These are phyloP conservation scores for Gambusia holbrooki DNA, from an alignment of 2,113 vertebrate species.

Conservation along the genomic window DNA sequence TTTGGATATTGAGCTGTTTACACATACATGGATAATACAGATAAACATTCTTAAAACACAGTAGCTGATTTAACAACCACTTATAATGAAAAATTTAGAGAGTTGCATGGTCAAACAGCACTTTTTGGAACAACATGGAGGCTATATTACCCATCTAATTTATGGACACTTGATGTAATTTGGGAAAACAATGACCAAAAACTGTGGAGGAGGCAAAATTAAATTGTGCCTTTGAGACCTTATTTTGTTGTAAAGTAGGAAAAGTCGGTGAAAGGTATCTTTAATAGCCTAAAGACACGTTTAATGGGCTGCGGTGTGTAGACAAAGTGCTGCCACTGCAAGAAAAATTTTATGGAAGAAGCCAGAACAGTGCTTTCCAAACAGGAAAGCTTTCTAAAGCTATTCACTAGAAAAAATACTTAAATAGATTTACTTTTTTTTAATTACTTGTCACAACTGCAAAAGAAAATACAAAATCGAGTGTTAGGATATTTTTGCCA, in stretches of 20 bases:
- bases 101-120: conserved; percentile 19
- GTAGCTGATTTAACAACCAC: conserved; percentile 47
- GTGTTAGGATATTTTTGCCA: not conserved
- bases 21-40: conserved; percentile 18
- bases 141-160: conserved; percentile 30
- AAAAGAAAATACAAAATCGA: not conserved
- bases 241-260: conserved; percentile 34
- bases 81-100: conserved; percentile 45
- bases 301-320: conserved; percentile 33
- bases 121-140: not conserved
- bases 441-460: not conserved
- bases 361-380: not conserved
- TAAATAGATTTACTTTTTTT: not conserved
- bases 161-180: conserved; percentile 43
- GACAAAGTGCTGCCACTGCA: conserved; percentile 14
- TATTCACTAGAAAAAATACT: not conserved
- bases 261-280: conserved; percentile 54
- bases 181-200: conserved; percentile 21
- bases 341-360: conserved; percentile 10
- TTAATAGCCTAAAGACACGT: conserved; percentile 51
- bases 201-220: conserved; percentile 25
- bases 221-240: conserved; percentile 28
- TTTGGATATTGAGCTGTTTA: not conserved
- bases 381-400: not conserved
- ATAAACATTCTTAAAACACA: conserved; percentile 34